phyloP scores from a whole-genome alignment of 2,113 vertebrate genomes.

The Australoheros scitulus region DNA sequence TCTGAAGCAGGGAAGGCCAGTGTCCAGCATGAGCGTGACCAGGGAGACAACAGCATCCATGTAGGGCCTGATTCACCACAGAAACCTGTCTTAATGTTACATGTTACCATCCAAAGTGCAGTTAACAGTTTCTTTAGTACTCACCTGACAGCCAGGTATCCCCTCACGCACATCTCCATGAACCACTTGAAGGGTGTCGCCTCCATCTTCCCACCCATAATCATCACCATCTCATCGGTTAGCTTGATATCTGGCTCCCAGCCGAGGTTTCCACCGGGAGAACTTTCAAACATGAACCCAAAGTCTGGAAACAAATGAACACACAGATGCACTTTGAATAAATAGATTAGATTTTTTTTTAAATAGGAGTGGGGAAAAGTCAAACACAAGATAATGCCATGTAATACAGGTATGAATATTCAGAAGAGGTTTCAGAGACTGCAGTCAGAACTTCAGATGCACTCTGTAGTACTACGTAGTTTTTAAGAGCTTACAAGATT shows the following conservation, averaged over 20 bases:
- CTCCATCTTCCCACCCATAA: slow-evolving; percentile 99
- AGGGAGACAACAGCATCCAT: slow-evolving; percentile 97
- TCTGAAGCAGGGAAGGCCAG: slow-evolving; percentile 94
- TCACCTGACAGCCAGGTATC: slow-evolving; percentile 95
- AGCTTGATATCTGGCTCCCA: slow-evolving; percentile 99
- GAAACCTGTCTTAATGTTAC: background rate
- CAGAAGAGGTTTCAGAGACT: background rate
- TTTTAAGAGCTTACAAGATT: background rate
- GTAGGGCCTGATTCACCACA: slow-evolving; percentile 84
- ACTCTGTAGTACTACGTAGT: too few relatives aligned
- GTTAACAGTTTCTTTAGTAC: background rate
- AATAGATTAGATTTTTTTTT: background rate
- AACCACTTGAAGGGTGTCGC: slow-evolving; percentile 99
- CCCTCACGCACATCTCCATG: slow-evolving; percentile 99
- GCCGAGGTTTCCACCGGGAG: slow-evolving; percentile 94
- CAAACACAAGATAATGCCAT: background rate
- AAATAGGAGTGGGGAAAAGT: background rate
- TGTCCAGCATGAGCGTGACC: slow-evolving; percentile 92
- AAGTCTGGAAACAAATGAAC: slow-evolving; percentile 84
- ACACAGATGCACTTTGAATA: slow-evolving; percentile 3
- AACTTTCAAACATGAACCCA: slow-evolving; percentile 99
- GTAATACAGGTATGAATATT: background rate
- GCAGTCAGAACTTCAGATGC: background rate
- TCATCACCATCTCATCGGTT: slow-evolving; percentile 99
- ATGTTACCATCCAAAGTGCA: background rate